These are phyloP conservation scores for Trachythela sp. DNA, from an alignment of 64 coral and sea anemone species.

Conservation along the genomic window DNA sequence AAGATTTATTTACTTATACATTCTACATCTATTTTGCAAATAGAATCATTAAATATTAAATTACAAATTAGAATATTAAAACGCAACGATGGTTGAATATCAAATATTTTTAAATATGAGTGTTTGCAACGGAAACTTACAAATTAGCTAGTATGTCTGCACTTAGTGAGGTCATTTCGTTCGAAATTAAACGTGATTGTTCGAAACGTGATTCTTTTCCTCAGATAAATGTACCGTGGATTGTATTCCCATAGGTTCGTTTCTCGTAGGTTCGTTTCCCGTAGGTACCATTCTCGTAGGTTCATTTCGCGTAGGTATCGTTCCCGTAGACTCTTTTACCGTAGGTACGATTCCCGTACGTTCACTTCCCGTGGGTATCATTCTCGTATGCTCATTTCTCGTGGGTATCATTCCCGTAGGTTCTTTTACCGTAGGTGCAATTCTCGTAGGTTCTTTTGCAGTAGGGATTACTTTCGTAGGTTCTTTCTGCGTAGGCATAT, in stretches of 20 bases:
- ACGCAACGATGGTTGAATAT: neutral
- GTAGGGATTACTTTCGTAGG: neutral
- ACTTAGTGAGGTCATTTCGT: too few species aligned
- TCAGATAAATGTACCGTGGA: neutral
- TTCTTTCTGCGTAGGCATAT: neutral
- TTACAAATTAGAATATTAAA: neutral
- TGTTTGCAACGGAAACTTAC: too few species aligned
- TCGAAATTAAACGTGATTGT: too few species aligned
- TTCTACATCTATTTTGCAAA: neutral
- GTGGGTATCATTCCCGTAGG: neutral
- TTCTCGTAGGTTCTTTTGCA: neutral
- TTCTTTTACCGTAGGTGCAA: too few species aligned
- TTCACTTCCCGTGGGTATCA: neutral
- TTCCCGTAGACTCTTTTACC: neutral
- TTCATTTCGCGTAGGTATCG: neutral
- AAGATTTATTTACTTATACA: neutral
- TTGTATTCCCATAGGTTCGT: neutral
- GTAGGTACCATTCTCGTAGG: neutral
- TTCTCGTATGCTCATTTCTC: neutral
- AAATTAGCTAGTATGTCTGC: too few species aligned
- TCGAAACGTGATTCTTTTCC: too few species aligned
- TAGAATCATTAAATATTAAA: neutral
- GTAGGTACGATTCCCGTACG: neutral
- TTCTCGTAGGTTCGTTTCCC: neutral
- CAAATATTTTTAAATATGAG: too few species aligned